Evolutionary conservation across 2,113 vertebrate genomes (phyloP).

Genomic region (Pomatorhinus ruficollis): DNA sequence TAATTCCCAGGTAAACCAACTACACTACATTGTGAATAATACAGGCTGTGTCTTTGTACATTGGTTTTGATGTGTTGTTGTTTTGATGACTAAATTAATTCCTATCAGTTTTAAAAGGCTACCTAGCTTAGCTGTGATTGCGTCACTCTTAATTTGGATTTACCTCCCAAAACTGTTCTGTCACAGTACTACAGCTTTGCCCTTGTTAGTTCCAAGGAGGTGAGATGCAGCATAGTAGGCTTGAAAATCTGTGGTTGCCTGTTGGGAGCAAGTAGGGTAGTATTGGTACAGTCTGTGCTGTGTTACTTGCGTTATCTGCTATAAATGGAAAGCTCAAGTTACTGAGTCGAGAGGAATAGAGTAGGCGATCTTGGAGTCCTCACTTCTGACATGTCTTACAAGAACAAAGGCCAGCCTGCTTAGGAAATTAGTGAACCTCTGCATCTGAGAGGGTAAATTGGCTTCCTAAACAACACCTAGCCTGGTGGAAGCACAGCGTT

Average conservation of each 20-base stretch:
- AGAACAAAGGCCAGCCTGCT: not conserved
- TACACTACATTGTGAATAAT: not conserved
- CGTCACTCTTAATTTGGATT: not conserved
- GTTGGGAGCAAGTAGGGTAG: conserved; percentile 14
- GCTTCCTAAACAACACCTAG: not conserved
- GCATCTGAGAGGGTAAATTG: not conserved
- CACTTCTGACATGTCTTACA: not conserved
- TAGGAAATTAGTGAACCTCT: not conserved
- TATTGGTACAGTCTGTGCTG: conserved; percentile 16
- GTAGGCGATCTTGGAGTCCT: conserved; percentile 18
- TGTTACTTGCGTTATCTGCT: not conserved
- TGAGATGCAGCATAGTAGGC: not conserved
- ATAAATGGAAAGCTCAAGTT: conserved; percentile 44
- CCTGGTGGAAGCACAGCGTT: not conserved
- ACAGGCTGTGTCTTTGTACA: not conserved
- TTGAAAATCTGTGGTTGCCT: not conserved
- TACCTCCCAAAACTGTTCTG: not conserved
- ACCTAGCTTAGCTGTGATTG: not conserved
- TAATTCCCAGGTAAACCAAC: conserved; percentile 83
- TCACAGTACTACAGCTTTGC: not conserved
- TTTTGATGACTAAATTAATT: conserved; percentile 28
- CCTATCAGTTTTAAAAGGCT: conserved; percentile 2
- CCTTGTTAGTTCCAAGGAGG: not conserved
- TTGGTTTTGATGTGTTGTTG: not conserved
- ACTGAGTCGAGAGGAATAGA: not conserved